These are phyloP conservation scores for Dermochelys coriacea DNA, from an alignment of 2,797 vertebrate species.

Conservation along the genomic window DNA sequence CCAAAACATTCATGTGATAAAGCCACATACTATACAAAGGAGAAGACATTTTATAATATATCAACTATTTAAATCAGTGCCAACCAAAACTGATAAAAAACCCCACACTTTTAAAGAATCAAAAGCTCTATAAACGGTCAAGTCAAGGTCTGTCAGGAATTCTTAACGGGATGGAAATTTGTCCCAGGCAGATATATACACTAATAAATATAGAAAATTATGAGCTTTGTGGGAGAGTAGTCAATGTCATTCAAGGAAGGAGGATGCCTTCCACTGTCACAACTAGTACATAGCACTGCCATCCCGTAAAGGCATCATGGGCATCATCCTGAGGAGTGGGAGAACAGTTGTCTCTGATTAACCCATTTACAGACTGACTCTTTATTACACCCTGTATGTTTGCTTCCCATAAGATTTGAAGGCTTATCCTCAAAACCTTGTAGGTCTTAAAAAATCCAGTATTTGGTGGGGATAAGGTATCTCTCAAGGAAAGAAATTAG, in stretches of 20 bases:
- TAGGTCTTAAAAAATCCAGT: too few relatives aligned
- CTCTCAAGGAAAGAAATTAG: not conserved
- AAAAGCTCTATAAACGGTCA: not conserved
- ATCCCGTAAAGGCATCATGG: not conserved
- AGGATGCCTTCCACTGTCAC: not conserved
- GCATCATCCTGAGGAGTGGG: not conserved
- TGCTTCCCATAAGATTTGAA: not conserved
- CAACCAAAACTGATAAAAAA: not conserved
- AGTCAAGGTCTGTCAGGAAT: not conserved
- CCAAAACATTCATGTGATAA: not conserved
- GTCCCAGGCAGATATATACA: not conserved
- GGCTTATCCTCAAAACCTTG: not conserved
- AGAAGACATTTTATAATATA: not conserved
- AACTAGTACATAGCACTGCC: not conserved
- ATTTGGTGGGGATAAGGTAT: too few relatives aligned
- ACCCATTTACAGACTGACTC: too few relatives aligned
- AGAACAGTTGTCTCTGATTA: not conserved
- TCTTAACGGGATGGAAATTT: not conserved
- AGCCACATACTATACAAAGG: not conserved
- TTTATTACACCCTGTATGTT: not conserved
- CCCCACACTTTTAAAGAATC: not conserved
- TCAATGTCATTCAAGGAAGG: not conserved
- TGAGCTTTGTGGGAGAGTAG: not conserved
- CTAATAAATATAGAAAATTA: accelerated
- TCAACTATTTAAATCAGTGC: not conserved